phyloP scores from a whole-genome alignment of 1,140 invertebrate species.

The Zaprionus inermis region DNA sequence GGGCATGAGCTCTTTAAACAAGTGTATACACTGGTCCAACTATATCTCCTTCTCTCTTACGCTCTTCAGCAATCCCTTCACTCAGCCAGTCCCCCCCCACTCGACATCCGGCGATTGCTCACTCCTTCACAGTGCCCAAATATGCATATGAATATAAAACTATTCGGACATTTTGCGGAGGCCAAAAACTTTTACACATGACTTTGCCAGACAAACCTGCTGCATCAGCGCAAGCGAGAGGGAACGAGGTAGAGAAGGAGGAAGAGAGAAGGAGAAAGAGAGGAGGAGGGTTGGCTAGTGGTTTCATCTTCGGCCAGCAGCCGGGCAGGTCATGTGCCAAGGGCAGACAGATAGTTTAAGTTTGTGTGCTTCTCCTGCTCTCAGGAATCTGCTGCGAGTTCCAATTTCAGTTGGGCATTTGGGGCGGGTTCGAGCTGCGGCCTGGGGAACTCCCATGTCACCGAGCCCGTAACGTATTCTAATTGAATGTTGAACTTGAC shows the following conservation, averaged over 20 bases:
- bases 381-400: not conserved
- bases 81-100: not conserved
- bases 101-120: constrained; percentile 45
- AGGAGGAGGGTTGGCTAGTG: not conserved
- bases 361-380: constrained; percentile 14
- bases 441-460: constrained; percentile 57
- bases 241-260: not conserved
- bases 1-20: constrained; percentile 63
- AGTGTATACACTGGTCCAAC: constrained; percentile 25
- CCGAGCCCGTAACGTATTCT: constrained; percentile 80
- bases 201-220: constrained; percentile 27
- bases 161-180: constrained; percentile 60
- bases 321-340: constrained; percentile 36
- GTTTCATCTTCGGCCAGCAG: constrained; percentile 16
- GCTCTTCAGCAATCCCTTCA: not conserved
- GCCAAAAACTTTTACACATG: constrained; percentile 52
- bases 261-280: not conserved
- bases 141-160: constrained; percentile 81
- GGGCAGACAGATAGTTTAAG: constrained; percentile 61
- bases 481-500: constrained; percentile 81
- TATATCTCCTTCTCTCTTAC: constrained; percentile 23
- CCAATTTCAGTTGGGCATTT: constrained; percentile 2
- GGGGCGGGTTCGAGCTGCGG: not conserved
- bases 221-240: constrained; percentile 1
- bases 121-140: constrained; percentile 45